Evolutionary conservation across 2,888 invertebrate species (phyloP).

Genomic region (Arctia plantaginis): DNA sequence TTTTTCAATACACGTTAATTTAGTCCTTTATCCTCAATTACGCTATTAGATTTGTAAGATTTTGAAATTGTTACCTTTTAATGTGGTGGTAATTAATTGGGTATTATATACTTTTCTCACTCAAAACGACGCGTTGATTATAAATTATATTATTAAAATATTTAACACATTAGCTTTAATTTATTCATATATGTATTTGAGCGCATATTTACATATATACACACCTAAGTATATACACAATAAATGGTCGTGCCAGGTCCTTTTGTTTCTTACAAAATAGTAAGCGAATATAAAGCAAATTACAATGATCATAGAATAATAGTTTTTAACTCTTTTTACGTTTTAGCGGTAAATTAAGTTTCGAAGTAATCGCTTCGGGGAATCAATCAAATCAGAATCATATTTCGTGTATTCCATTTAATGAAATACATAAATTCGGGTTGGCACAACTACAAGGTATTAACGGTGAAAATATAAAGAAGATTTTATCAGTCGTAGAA

Average conservation of each 20-base stretch:
- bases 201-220: conserved; percentile 47
- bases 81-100: conserved; percentile 17
- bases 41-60: conserved; percentile 23
- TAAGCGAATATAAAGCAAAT: conserved; percentile 35
- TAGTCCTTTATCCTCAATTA: conserved; percentile 31
- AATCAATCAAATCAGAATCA: conserved; percentile 50
- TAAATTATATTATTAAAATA: conserved; percentile 47
- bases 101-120: background rate
- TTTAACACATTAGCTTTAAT: conserved; percentile 51
- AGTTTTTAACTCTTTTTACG: background rate
- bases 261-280: conserved; percentile 37
- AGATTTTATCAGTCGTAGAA: conserved; percentile 74
- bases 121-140: background rate
- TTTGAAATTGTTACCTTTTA: conserved; percentile 36
- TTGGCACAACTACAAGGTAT: conserved; percentile 84
- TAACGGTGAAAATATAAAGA: conserved; percentile 77
- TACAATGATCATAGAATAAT: conserved; percentile 13
- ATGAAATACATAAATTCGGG: conserved; percentile 85
- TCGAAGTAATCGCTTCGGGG: conserved; percentile 35
- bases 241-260: conserved; percentile 40
- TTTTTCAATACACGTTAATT: conserved; percentile 29
- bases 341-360: conserved; percentile 14
- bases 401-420: conserved; percentile 74
- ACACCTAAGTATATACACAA: conserved; percentile 41
- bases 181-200: conserved; percentile 49